Evolutionary conservation across 2,888 invertebrate species (phyloP), one percentile per base, ranked within the genome.

Genomic region (Yponomeuta sedellus): DNA sequence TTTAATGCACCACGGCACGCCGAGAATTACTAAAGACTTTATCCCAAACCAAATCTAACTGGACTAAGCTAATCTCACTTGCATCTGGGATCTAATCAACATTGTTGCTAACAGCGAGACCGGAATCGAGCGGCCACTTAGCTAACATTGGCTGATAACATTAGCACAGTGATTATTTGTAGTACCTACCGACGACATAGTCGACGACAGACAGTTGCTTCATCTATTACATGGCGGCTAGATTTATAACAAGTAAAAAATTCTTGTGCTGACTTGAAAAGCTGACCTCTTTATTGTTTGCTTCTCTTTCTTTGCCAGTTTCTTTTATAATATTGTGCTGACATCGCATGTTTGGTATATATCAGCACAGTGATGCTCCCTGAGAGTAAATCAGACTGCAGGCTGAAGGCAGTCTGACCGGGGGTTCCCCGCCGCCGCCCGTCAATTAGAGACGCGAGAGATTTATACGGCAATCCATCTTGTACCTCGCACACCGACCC

Each of bases 391-490:
- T 52, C 44, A 52, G 44, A 52, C 16, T 52, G 16, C 44, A 52
- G 16, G 44, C 44, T 16, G 16, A 16, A 25, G 64, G 66, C 64
- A 61, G 64, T 67, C 68, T 68, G 68, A 68, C 66, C 72, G 73
- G 77, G 78, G 79, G 81, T 78, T 81, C 78, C 78, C 77, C 77
- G 75, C 63, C 65, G 57, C 61, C 57, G 64, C 22, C 84, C 85
- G 86, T 87, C 89, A 87, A 87, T 87, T 88, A 88, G 86, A 88
- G 86, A 83, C 80, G 77, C 78, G 77, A 78, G 78, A 86, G 87
- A 88, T 89, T 88, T 89, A 88, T 88, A 82, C 73, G 79, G 79
- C 86, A 78, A 88, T 89, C 81, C 80, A 82, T 89, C 88, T 88
- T 85, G 79, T 78, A 75, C 73, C 80, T 76, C 72, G 74, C 65